Evolutionary conservation across 2,113 vertebrate genomes (phyloP), one percentile per base, ranked within the genome.

Genomic region (Pelmatolapia mariae): DNA sequence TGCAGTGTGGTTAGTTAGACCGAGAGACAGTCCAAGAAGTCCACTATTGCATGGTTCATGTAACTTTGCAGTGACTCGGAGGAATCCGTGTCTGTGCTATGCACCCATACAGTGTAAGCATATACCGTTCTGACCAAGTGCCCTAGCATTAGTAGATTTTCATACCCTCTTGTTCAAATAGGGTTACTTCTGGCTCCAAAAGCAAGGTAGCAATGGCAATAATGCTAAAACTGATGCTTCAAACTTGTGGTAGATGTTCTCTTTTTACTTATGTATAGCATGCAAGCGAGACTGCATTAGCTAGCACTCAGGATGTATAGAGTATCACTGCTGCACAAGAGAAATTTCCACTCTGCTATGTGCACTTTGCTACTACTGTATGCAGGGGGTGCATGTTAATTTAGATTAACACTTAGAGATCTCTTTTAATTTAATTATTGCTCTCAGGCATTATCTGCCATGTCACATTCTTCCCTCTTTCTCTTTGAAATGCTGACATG

Each of bases 401-500:
- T 66, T 82, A 81, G 24, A 57, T 86, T 83, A 90, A 50, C 15
- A 81, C 59, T 81, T 59, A 22, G 63, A 61, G 82, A 78, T 78
- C 43, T 78, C 36, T 86, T 89, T 86, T 68, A 81, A 84, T 92
- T 86, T 73, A 91, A 90, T 91, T 85, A 81, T 22, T 86, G 47
- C 89, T 93, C 71, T 85, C 29, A 87, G 87, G 76, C 89, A 86
- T 90, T 88, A 87, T 87, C 56, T 84, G 79, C 87, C 33, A 47
- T 90, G 89, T 94, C 87, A 89, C 87, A 84, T 91, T 91, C 92
- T 89, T 56, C 80, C 36, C 56, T 89, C 73, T 86, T 80, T 90
- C 68, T 82, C 71, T 52, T 52, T 90, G 86, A 91, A 94, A 91
- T 86, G 63, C 87, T 89, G 92, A 91, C 93, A 91, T 82, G 16